Base-by-base conservation (phyloP, 2,113 vertebrate species). In the Cichladusa arquata region DNA sequence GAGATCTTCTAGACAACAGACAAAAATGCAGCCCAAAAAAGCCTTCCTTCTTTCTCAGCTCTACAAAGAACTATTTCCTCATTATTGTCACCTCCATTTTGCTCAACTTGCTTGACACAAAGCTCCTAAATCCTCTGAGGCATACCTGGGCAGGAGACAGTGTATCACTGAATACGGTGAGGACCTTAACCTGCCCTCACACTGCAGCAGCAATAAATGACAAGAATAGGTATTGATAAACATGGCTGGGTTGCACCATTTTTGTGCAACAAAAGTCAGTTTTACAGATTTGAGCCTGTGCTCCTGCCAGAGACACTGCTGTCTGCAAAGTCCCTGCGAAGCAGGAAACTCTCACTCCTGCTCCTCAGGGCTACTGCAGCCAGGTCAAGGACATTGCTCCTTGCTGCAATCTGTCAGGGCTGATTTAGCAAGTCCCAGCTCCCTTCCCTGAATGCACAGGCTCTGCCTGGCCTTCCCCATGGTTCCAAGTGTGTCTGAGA, bases 301-400 rank as follows among this genome's bases (percentile, higher is more conserved):
- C 45, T 90, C 38, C 8, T 51, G 29, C 18, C 51, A 66, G 74
- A 60, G 58, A 70, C 60, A 6, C 7, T 40, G 36, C 62, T 44
- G 66, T 57, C 64, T 86, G 54, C 42, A 70, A 60, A 62, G 17
- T 22, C 73, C 58, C 67, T 42, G 50, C 1, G 4, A 33, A 90
- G 80, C 26, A 77, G 29, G 76, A 66, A 86, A 56, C 57, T 40
- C 47, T 82, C 34, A 6, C 58, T 82, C 53, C 54, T 70, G 48
- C 76, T 85, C 53, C 74, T 69, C 64, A 60, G 45, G 88, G 56
- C 77, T 74, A 6, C 0, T 74, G 61, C 40, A 76, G 81, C 44
- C 56, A 83, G 92, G 90, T 95, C 92, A 86, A 93, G 93, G 85
- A 95, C 56, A 14, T 24, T 73, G 70, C 84, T 88, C 74, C 61